Evolutionary conservation across 2,113 vertebrate species (phyloP), one percentile per base, ranked within the genome.

Genomic region (Hemiprocne comata): DNA sequence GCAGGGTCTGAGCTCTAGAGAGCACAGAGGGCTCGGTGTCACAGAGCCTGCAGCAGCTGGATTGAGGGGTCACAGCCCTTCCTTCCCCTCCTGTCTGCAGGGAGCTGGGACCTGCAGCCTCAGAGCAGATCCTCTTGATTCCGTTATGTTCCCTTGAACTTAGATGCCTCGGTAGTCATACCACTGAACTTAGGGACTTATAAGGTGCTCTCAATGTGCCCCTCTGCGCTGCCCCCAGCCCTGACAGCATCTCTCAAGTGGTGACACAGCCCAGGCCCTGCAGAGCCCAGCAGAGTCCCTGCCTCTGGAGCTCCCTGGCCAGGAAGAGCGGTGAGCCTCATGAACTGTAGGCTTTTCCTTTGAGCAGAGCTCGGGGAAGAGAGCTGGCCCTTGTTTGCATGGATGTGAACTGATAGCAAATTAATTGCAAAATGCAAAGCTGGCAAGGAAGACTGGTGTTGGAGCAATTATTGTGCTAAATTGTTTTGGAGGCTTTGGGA

Each of bases 101-200:
- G 16, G 58, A 88, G 26, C 8, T 1, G 2, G 40, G 31, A 81
- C 18, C 69, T 74, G 36, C 48, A 51, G 17, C 28, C 10, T 86
- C 40, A 40, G 51, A 34, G 21, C 21, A 88, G 46, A 66, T 80
- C 64, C 14, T 40, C 54, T 44, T 44, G 14, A 7, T 87, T 94
- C 77, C 76, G 89, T n/a, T 67, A 28, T 2, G 8, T 73, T 90
- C 3, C 1, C 54, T 70, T 88, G 33, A 79, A 78, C 40, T 73
- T 64, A 53, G 57, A 78, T 61, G 48, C 36, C 15, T 10, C 1
- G 9, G 46, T 46, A 53, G 76, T 62, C 51, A 70, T 28, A 69
- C 17, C 1, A 6, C 67, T 73, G 70, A 40, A 42, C 50, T 92
- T 86, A 80, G 44, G 86, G 92, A 89, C 91, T 77, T 92, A 92